Percentiles rank a stretch among this genome's conserved stretches.
phyloP scores from a whole-genome alignment of 2,113 vertebrate species.

The Rutilus rutilus region DNA sequence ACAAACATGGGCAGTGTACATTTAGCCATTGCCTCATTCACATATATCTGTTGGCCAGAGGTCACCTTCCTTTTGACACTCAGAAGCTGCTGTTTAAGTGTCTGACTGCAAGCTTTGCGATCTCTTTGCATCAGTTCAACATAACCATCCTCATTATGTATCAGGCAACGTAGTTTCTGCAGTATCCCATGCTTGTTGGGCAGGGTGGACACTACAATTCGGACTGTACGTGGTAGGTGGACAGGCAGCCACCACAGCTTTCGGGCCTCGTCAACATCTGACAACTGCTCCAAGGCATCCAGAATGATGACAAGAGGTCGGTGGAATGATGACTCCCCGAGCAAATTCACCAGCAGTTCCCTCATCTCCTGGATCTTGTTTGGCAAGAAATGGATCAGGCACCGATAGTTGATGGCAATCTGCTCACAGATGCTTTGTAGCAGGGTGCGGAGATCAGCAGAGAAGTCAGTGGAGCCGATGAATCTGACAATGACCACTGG shows the following conservation, averaged over 20 bases:
- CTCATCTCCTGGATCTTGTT: slow-evolving; percentile 95
- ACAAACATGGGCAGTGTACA: slow-evolving; percentile 98
- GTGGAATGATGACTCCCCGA: slow-evolving; percentile 92
- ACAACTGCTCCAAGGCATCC: slow-evolving; percentile 92
- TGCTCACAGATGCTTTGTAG: slow-evolving; percentile 97
- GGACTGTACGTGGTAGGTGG: slow-evolving; percentile 91
- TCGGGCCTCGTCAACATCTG: slow-evolving; percentile 89
- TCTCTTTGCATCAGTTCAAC: slow-evolving; percentile 90
- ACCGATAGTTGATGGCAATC: slow-evolving; percentile 92
- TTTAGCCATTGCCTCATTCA: slow-evolving; percentile 94
- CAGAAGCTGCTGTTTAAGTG: slow-evolving; percentile 94
- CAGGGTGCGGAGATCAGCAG: slow-evolving; percentile 87
- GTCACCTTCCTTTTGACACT: slow-evolving; percentile 95
- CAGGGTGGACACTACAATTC: slow-evolving; percentile 93
- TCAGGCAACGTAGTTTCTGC: slow-evolving; percentile 91
- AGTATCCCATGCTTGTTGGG: slow-evolving; percentile 96
- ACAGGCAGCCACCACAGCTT: slow-evolving; percentile 98
- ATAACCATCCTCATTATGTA: slow-evolving; percentile 90
- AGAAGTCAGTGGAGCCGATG: slow-evolving; percentile 89
- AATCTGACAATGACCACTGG: slow-evolving; percentile 94
- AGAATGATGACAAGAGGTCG: slow-evolving; percentile 92
- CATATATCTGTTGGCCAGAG: slow-evolving; percentile 97
- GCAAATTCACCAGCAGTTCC: slow-evolving; percentile 91
- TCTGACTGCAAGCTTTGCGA: slow-evolving; percentile 96
- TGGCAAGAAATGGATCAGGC: slow-evolving; percentile 92